Percentiles rank a stretch among this genome's conserved stretches.
Evolutionary conservation across 2,888 invertebrate species (phyloP).

Genomic region (Unio delphinus): DNA sequence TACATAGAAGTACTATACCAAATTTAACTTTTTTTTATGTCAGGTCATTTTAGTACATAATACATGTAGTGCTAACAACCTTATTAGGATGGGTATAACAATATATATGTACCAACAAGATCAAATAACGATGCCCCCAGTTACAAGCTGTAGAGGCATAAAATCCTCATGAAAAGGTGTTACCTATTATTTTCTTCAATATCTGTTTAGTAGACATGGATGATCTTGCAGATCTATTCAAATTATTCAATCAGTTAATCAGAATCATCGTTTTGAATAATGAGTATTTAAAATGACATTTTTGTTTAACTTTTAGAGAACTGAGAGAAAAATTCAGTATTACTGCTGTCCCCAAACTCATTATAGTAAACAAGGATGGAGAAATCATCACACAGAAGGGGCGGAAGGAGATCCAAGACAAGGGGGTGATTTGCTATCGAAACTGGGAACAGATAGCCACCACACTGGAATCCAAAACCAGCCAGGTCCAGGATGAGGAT

Average conservation of each 20-base stretch:
- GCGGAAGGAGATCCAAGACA: slow-evolving; percentile 71
- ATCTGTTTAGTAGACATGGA: no score
- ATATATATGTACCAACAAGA: no score
- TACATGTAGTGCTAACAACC: no score
- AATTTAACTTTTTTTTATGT: no score
- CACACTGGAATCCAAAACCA: slow-evolving; percentile 25
- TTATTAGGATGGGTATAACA: no score
- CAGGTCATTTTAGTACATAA: no score
- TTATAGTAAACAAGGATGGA: slow-evolving; percentile 72
- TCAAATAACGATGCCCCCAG: no score
- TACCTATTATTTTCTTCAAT: no score
- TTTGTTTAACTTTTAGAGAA: slow-evolving; percentile 56
- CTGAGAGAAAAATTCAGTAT: slow-evolving; percentile 70
- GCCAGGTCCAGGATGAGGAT: slow-evolving; percentile 8
- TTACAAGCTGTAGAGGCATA: no score
- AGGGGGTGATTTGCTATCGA: slow-evolving; percentile 52
- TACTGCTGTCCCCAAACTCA: slow-evolving; percentile 72
- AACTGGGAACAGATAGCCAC: slow-evolving; percentile 39
- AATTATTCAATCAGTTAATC: neutral
- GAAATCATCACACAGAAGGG: slow-evolving; percentile 70
- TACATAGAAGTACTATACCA: no score
- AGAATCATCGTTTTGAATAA: neutral
- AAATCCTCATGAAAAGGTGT: no score
- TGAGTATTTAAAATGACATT: neutral
- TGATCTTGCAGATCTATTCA: neutral